Evolutionary conservation across 1,140 invertebrate species (phyloP).

Genomic region (Anoplolepis gracilipes): DNA sequence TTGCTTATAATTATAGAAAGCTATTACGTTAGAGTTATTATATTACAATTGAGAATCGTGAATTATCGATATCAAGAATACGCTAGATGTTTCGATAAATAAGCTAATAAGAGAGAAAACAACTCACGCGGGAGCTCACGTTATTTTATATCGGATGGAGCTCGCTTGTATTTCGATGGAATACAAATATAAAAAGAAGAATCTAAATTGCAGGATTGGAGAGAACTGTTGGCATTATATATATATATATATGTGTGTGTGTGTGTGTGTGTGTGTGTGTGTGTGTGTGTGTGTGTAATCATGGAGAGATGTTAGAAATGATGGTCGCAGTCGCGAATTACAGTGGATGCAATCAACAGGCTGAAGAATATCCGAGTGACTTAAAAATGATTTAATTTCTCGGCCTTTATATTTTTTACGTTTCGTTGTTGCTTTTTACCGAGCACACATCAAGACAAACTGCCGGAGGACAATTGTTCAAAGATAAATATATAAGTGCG

Average conservation of each 20-base stretch:
- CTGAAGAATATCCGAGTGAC: constrained; percentile 65
- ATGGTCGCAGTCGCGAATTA: background rate
- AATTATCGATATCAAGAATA: constrained; percentile 17
- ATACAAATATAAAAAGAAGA: constrained; percentile 1
- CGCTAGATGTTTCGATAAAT: constrained; percentile 24
- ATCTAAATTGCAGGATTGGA: background rate
- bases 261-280: background rate
- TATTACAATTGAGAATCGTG: background rate
- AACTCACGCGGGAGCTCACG: background rate
- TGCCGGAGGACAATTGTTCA: constrained; percentile 35
- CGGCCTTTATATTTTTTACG: constrained; percentile 71
- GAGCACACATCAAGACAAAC: constrained; percentile 9
- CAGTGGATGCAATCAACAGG: constrained; percentile 71
- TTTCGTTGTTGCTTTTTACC: constrained; percentile 13
- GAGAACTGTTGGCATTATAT: background rate
- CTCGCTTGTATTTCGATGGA: background rate
- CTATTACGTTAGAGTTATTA: constrained; percentile 5
- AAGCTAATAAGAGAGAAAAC: constrained; percentile 14
- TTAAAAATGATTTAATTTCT: constrained; percentile 79
- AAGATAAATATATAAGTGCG: constrained; percentile 50
- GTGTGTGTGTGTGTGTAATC: background rate
- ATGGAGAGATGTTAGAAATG: background rate
- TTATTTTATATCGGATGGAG: background rate
- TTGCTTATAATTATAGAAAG: background rate
- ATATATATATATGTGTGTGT: background rate